These are phyloP conservation scores for Mallotus villosus DNA, from an alignment of 2,797 vertebrate species.

Conservation along the genomic window DNA sequence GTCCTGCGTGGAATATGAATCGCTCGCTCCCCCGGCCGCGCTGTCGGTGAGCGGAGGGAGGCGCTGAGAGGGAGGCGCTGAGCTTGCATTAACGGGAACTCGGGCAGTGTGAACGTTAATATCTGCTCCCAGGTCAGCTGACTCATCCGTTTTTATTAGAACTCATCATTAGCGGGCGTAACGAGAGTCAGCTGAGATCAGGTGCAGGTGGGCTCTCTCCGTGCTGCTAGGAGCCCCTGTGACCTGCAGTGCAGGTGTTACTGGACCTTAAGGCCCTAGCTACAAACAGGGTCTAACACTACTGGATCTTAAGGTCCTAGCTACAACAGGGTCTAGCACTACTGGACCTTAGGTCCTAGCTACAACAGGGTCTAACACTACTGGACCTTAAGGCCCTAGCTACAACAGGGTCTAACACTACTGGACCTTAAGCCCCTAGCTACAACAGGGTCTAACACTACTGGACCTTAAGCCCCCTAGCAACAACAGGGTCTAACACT, in stretches of 20 bases:
- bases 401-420: constrained; percentile 31
- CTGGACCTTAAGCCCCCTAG: no score
- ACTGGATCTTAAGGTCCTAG: no score
- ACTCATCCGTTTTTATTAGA: constrained; percentile 21
- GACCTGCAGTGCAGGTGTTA: constrained; percentile 10
- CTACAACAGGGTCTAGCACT: constrained; percentile 31
- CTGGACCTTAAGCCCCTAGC: no score
- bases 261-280: constrained; percentile 23
- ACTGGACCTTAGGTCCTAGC: no score
- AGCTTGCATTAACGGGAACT: constrained; percentile 50
- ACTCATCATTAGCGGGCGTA: not conserved
- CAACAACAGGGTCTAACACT: constrained; percentile 32
- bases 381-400: no score
- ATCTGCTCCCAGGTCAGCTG: constrained; percentile 24
- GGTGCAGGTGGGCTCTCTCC: not conserved
- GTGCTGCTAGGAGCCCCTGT: not conserved
- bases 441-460: constrained; percentile 31
- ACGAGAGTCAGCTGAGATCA: constrained; percentile 18
- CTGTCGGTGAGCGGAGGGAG: constrained; percentile 18
- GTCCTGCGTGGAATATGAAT: constrained; percentile 60
- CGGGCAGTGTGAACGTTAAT: constrained; percentile 25
- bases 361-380: constrained; percentile 31
- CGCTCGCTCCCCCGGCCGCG: constrained; percentile 1
- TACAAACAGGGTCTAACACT: constrained; percentile 31
- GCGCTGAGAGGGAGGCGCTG: constrained; percentile 57